Conservation (phyloP, 2,888 invertebrate genomes). For the Anarsia innoxiella region DNA sequence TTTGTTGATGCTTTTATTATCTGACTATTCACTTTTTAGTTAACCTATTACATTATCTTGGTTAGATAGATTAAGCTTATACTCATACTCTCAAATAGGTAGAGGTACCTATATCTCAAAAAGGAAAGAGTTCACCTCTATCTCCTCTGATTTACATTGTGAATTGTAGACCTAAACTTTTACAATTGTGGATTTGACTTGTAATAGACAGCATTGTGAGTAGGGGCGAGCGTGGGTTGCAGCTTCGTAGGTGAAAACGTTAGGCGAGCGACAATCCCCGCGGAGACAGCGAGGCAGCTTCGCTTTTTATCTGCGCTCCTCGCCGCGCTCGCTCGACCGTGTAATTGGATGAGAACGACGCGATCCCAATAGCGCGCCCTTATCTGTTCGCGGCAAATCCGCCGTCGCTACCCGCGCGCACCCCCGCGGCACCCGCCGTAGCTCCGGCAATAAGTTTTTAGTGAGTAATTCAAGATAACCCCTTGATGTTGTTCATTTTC, state of each 20-base stretch:
- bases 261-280: slow-evolving; percentile 69
- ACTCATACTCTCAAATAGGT: no score
- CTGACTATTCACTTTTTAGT: no score
- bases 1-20: no score
- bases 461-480: slow-evolving; percentile 76
- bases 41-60: no score
- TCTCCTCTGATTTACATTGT: no score
- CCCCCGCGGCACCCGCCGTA: slow-evolving; percentile 34
- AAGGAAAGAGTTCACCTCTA: no score
- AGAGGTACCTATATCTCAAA: no score
- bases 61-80: no score
- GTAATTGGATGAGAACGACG: slow-evolving; percentile 75
- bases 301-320: slow-evolving; percentile 68
- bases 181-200: slow-evolving; percentile 2
- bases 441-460: slow-evolving; percentile 71
- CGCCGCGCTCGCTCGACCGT: slow-evolving; percentile 72
- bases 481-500: slow-evolving; percentile 76
- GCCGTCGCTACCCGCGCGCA: slow-evolving; percentile 36
- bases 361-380: slow-evolving; percentile 74
- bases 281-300: slow-evolving; percentile 63
- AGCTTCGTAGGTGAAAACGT: slow-evolving; percentile 60
- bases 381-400: slow-evolving; percentile 74
- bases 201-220: slow-evolving; percentile 1
- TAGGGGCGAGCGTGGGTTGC: slow-evolving; percentile 23
- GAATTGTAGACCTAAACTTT: no score